Evolutionary conservation across 2,888 invertebrate genomes (phyloP).

Genomic region (Marasmarcha lunaedactyla): DNA sequence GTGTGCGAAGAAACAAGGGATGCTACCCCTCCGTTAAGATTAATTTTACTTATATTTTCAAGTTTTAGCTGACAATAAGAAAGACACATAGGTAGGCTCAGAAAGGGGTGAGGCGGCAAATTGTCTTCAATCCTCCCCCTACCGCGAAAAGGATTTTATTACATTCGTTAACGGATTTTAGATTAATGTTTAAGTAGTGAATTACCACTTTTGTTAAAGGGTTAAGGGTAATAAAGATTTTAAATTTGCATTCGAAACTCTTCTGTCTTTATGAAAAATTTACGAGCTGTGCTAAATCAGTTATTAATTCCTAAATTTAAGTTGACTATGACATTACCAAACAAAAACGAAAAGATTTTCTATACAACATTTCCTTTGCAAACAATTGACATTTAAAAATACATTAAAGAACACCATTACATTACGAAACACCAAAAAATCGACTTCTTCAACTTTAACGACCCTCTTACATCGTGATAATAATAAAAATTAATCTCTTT

Average conservation of each 20-base stretch:
- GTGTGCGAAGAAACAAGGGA: conserved; percentile 22
- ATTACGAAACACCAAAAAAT: background rate
- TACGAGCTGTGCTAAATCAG: too few species aligned
- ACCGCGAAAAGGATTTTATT: conserved; percentile 48
- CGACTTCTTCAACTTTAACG: background rate
- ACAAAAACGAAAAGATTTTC: too few species aligned
- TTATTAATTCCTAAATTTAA: too few species aligned
- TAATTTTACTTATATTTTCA: conserved; percentile 59
- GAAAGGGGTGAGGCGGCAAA: conserved; percentile 54
- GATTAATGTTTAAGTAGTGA: conserved; percentile 51
- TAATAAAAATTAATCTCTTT: background rate
- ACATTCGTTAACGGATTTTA: conserved; percentile 65
- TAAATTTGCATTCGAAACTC: background rate
- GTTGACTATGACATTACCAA: too few species aligned
- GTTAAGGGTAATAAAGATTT: background rate
- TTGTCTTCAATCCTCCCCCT: conserved; percentile 59
- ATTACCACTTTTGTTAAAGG: conserved; percentile 16
- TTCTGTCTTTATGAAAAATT: background rate
- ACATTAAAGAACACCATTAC: too few species aligned
- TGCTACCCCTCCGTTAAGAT: conserved; percentile 59
- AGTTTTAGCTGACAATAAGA: conserved; percentile 68
- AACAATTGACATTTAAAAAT: too few species aligned
- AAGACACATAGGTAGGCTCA: conserved; percentile 69
- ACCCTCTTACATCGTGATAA: background rate
- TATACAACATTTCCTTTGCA: too few species aligned